A percentile compares a stretch with the other conserved stretches of the same genome.
Evolutionary conservation across 2,888 invertebrate genomes (phyloP).

Genomic region (Drosophila setosimentum): DNA sequence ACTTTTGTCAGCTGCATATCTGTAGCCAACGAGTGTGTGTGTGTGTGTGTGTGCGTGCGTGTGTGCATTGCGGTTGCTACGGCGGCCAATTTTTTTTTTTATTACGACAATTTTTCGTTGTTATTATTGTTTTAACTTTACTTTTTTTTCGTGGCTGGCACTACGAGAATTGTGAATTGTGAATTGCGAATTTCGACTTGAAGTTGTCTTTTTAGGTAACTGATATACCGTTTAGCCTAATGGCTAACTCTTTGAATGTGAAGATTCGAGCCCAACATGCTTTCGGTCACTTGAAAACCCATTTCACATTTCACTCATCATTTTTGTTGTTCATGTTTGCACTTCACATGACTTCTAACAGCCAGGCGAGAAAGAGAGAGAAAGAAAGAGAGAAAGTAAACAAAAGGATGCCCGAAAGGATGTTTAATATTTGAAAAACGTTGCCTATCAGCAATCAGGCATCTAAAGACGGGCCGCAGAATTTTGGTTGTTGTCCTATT

Average conservation of each 20-base stretch:
- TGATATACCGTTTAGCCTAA: conserved; percentile 42
- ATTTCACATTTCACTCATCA: conserved; percentile 37
- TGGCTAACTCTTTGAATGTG: conserved; percentile 24
- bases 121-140: conserved; percentile 46
- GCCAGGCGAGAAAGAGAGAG: neutral
- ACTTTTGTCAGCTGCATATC: conserved; percentile 63
- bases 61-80: conserved; percentile 66
- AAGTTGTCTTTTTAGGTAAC: conserved; percentile 40
- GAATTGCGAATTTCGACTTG: conserved; percentile 22
- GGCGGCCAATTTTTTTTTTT: conserved; percentile 66
- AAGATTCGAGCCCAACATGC: conserved; percentile 22
- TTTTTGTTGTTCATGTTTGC: conserved; percentile 51
- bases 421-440: conserved; percentile 68
- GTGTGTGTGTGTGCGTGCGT: conserved; percentile 30
- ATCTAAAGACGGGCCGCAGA: conserved; percentile 47
- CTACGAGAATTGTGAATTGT: conserved; percentile 27
- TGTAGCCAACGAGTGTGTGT: conserved; percentile 24
- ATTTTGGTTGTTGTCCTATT: conserved; percentile 61
- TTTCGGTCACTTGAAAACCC: conserved; percentile 63
- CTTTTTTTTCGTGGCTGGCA: conserved; percentile 26
- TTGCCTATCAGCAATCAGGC: conserved; percentile 51
- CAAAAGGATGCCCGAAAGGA: conserved; percentile 69
- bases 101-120: conserved; percentile 72
- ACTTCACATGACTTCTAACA: conserved; percentile 69
- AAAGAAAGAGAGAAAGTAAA: conserved; percentile 32